Conservation (phyloP, 2,888 invertebrate species). For the Limnephilus lunatus region DNA sequence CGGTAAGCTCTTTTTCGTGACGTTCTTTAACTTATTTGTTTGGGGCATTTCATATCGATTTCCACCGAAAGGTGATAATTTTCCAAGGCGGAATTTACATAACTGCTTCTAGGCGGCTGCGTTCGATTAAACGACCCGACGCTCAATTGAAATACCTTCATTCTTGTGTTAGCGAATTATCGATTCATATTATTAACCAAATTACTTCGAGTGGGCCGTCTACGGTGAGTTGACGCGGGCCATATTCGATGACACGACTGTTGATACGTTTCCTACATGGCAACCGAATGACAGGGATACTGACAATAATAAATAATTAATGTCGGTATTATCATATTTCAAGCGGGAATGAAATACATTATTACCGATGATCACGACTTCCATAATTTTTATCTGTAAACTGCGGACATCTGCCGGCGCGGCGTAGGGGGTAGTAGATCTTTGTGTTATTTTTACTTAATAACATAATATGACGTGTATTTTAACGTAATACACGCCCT, state of each 20-base stretch:
- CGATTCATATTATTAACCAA: conserved; percentile 1
- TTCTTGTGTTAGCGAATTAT: not conserved
- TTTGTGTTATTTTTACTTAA: not conserved
- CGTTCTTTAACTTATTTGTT: not conserved
- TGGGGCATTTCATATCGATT: not conserved
- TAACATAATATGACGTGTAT: not conserved
- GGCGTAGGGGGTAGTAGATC: not conserved
- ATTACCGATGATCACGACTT: not conserved
- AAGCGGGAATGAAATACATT: not conserved
- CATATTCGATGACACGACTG: conserved; percentile 20
- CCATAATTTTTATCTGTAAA: not conserved
- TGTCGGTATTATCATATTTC: conserved; percentile 11
- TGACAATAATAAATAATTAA: not conserved
- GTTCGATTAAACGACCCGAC: not conserved
- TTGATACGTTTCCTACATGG: conserved; percentile 19
- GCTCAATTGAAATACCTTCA: not conserved
- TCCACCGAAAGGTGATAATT: not conserved
- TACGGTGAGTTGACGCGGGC: conserved; percentile 14
- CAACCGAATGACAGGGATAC: not conserved
- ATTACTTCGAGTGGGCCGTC: conserved; percentile 8
- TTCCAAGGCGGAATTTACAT: not conserved
- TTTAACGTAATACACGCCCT: not conserved
- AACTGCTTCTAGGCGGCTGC: not conserved
- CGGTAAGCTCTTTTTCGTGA: not conserved
- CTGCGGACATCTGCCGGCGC: not conserved